Evolutionary conservation across 2,888 invertebrate genomes (phyloP), one percentile per base, ranked within the genome.

Genomic region (Drosophila recens): DNA sequence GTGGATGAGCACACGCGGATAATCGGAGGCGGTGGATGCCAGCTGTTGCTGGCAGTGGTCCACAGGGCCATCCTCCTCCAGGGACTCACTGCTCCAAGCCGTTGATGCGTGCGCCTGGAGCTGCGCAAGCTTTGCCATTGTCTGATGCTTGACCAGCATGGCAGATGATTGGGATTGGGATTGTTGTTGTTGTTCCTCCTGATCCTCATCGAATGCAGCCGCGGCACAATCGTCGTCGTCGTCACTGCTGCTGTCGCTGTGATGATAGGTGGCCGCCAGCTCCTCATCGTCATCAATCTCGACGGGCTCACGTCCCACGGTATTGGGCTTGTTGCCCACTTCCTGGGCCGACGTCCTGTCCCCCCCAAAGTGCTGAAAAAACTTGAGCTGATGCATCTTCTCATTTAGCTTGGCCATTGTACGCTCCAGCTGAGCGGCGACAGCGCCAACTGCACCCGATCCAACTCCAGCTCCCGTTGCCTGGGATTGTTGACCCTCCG

Each of bases 1-100:
- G 58, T 92, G 92, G 58, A 92, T 89, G 27, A 91, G 83, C 15
- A 92, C 92, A 3, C 90, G 82, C 5, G 92, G 91, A 53, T 89
- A 80, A 27, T 90, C 90, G 6, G 64, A 67, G 51, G 42, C 49
- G 20, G 45, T 36, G 43, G 20, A 11, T 30, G 30, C 73, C 75
- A 46, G 52, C 59, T 53, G 69, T n/a, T 53, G 69, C 13, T 69
- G 8, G 8, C 30, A 30, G 30, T 27, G 61, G 3, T 66, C 63
- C 30, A 77, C 77, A 13, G 71, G 57, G 27, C 23, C 62, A 45
- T 75, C 63, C 0, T 90, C 86, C 23, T 89, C 77, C n/a, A 90
- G 74, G 1, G 89, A 87, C 11, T 87, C 90, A 3, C 88, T 90
- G 52, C 90, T 87, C 91, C 91, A 91, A n/a, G 80, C 80, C 0